Evolutionary conservation across 2,113 vertebrate species (phyloP).

Genomic region (Ariopsis seemanni): DNA sequence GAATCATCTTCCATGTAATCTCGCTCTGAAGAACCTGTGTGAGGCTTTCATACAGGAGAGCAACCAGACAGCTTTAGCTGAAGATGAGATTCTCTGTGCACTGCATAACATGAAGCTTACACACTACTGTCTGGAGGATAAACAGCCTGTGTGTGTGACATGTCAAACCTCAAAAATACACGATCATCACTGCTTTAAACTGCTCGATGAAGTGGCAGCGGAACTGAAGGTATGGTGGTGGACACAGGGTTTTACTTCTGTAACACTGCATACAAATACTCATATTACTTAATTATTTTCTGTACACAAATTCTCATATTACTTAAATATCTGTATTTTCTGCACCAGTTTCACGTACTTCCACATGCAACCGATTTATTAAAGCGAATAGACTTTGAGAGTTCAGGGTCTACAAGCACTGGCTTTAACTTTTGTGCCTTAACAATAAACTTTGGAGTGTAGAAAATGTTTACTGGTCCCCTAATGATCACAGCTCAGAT

Average conservation of each 20-base stretch:
- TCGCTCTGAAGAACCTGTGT: constrained; percentile 47
- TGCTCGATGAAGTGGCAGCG: constrained; percentile 38
- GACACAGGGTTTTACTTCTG: not conserved
- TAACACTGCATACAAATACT: not conserved
- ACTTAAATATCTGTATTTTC: not conserved
- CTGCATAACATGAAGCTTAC: constrained; percentile 38
- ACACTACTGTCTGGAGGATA: constrained; percentile 47
- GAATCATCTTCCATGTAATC: constrained; percentile 29
- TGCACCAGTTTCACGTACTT: not conserved
- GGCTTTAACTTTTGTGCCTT: not conserved
- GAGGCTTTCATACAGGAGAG: constrained; percentile 32
- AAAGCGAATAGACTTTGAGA: not conserved
- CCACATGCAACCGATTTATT: not conserved
- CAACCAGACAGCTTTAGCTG: not conserved
- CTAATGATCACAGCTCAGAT: not conserved
- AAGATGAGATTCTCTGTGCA: constrained; percentile 17
- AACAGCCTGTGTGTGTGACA: constrained; percentile 27
- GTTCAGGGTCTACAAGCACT: not conserved
- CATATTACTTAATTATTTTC: not conserved
- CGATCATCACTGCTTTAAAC: constrained; percentile 13
- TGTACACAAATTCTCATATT: not conserved
- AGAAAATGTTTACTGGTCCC: not conserved
- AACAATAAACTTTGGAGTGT: not conserved
- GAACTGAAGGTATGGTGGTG: constrained; percentile 40
- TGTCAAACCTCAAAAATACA: constrained; percentile 28